Percentiles rank a stretch among this genome's conserved stretches.
Conservation (phyloP, 35 echinoderm and acorn worm species). For the Nesometra sesokonis region DNA sequence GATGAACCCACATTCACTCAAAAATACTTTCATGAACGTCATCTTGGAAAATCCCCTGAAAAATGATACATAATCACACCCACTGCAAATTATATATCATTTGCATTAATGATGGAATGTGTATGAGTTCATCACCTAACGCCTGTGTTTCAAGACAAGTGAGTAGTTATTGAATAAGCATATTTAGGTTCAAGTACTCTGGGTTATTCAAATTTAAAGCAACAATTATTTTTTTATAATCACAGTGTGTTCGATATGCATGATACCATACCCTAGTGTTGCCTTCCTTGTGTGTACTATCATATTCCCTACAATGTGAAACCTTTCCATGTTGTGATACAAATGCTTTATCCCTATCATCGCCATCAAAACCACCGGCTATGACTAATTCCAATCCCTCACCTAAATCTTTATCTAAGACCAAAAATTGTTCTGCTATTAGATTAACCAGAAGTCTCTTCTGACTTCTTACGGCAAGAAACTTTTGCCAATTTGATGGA, state of each 20-base stretch:
- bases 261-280: not conserved
- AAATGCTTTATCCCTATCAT: too few relatives aligned
- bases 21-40: conserved; percentile 6
- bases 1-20: conserved; percentile 9
- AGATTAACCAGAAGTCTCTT: too few relatives aligned
- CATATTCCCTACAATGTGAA: not conserved
- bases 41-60: conserved; percentile 9
- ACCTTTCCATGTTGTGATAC: too few relatives aligned
- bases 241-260: too few relatives aligned
- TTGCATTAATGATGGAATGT: not conserved
- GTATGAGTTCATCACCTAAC: not conserved
- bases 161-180: too few relatives aligned
- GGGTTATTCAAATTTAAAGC: not conserved
- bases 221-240: not conserved
- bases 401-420: too few relatives aligned
- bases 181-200: too few relatives aligned
- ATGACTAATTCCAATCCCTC: too few relatives aligned
- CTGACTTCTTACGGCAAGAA: too few relatives aligned
- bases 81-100: not conserved
- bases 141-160: not conserved
- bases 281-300: not conserved
- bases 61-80: not conserved
- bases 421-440: too few relatives aligned
- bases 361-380: not conserved
- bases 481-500: too few relatives aligned